Percentiles rank a stretch among this genome's conserved stretches.
Evolutionary conservation across 2,113 vertebrate genomes (phyloP).

Genomic region (Microcebus tavaratra): DNA sequence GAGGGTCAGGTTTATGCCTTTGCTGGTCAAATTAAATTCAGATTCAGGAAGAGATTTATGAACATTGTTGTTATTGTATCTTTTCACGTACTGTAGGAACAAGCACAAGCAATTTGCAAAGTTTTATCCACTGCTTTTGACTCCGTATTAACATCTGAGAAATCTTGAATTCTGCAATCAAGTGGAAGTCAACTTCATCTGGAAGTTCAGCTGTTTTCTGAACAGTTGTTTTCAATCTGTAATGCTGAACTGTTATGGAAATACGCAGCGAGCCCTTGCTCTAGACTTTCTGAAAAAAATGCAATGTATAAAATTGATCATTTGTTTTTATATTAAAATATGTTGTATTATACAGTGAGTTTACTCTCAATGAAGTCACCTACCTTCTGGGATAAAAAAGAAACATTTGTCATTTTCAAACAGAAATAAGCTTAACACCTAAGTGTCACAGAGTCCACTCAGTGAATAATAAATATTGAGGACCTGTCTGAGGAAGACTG

Average conservation of each 20-base stretch:
- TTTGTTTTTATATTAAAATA: slow-evolving; percentile 52
- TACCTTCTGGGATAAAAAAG: slow-evolving; percentile 6
- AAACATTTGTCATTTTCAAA: neutral
- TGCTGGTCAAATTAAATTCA: neutral
- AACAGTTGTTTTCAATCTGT: neutral
- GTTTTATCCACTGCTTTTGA: slow-evolving; percentile 95
- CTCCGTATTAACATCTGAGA: slow-evolving; percentile 91
- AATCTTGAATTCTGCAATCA: slow-evolving; percentile 85
- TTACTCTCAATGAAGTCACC: neutral
- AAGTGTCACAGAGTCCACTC: neutral
- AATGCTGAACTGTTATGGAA: neutral
- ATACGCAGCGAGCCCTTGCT: neutral
- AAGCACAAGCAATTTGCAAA: slow-evolving; percentile 98
- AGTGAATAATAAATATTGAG: neutral
- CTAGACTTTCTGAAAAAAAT: neutral
- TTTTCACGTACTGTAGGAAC: slow-evolving; percentile 88
- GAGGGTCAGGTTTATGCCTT: neutral
- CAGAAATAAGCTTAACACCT: neutral
- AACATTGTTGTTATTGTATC: neutral
- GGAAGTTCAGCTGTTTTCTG: neutral
- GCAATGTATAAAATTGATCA: neutral
- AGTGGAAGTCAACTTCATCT: neutral
- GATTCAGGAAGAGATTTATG: accelerated
- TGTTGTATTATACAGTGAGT: neutral
- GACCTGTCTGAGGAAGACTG: neutral